Evolutionary conservation across 2,888 invertebrate species (phyloP).

Genomic region (Eumacrocentrus americanus): DNA sequence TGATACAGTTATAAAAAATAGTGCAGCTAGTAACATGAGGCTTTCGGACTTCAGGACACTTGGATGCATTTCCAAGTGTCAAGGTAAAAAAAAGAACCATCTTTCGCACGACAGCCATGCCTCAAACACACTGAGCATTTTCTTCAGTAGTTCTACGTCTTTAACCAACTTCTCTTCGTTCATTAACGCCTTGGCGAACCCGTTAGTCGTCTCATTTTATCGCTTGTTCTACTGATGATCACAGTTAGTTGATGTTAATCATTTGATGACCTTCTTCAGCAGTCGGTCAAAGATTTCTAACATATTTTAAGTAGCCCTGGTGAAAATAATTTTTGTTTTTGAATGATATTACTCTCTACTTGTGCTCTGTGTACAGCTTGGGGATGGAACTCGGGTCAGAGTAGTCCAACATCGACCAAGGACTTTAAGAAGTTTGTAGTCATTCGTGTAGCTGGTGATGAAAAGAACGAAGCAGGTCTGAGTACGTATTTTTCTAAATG

Average conservation of each 20-base stretch:
- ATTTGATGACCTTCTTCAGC: constrained; percentile 4
- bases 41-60: constrained; percentile 51
- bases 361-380: constrained; percentile 54
- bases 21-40: constrained; percentile 52
- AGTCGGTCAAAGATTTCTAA: no score
- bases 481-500: constrained; percentile 44
- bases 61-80: constrained; percentile 41
- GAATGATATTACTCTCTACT: no score
- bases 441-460: constrained; percentile 67
- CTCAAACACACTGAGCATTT: constrained; percentile 34
- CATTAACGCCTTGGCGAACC: constrained; percentile 37
- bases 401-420: constrained; percentile 62
- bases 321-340: background rate
- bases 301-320: no score
- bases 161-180: constrained; percentile 11
- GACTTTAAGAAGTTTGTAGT: constrained; percentile 71
- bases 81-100: no score
- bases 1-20: constrained; percentile 55
- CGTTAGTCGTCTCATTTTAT: constrained; percentile 32
- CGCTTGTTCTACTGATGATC: background rate
- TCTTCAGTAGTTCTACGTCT: no score
- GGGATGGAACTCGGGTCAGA: constrained; percentile 65
- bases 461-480: constrained; percentile 61
- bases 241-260: constrained; percentile 17
- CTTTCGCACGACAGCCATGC: constrained; percentile 26